Percentiles rank a stretch among this genome's conserved stretches.
These are phyloP conservation scores for Myoxocephalus aenaeus DNA, from an alignment of 2,797 vertebrate genomes.

Conservation along the genomic window DNA sequence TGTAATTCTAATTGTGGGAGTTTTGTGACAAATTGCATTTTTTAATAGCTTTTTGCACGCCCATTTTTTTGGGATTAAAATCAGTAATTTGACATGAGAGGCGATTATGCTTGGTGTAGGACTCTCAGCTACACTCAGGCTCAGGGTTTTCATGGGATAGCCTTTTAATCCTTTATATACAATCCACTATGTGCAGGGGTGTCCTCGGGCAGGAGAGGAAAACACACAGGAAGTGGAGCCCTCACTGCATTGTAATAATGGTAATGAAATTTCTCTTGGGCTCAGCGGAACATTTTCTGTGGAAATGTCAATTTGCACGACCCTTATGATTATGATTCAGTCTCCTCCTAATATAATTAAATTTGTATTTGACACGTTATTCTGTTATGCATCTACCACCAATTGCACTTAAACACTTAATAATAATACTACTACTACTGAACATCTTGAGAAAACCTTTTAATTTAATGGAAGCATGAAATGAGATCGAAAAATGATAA, in stretches of 20 bases:
- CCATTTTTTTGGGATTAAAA: conserved; percentile 47
- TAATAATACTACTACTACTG: neutral
- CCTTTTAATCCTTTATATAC: conserved; percentile 76
- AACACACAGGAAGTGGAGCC: conserved; percentile 57
- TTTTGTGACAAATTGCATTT: conserved; percentile 63
- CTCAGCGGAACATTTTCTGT: conserved; percentile 41
- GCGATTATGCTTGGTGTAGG: conserved; percentile 45
- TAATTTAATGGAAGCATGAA: neutral
- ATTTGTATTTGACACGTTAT: conserved; percentile 8
- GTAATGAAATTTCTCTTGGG: conserved; percentile 39
- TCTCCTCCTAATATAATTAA: conserved; percentile 9
- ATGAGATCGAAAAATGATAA: neutral
- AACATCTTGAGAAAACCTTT: neutral
- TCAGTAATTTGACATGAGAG: conserved; percentile 51
- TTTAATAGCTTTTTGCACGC: conserved; percentile 54
- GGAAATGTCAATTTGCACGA: conserved; percentile 37
- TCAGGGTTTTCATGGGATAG: conserved; percentile 69
- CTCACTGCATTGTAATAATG: conserved; percentile 63
- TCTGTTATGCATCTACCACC: neutral
- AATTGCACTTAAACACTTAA: neutral
- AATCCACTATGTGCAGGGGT: conserved; percentile 67
- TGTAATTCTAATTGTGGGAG: conserved; percentile 64
- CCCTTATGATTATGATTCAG: conserved; percentile 13
- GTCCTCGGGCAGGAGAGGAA: conserved; percentile 63
- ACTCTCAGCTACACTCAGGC: conserved; percentile 42